Evolutionary conservation across 2,797 vertebrate species (phyloP).

Genomic region (Glyptemys insculpta): DNA sequence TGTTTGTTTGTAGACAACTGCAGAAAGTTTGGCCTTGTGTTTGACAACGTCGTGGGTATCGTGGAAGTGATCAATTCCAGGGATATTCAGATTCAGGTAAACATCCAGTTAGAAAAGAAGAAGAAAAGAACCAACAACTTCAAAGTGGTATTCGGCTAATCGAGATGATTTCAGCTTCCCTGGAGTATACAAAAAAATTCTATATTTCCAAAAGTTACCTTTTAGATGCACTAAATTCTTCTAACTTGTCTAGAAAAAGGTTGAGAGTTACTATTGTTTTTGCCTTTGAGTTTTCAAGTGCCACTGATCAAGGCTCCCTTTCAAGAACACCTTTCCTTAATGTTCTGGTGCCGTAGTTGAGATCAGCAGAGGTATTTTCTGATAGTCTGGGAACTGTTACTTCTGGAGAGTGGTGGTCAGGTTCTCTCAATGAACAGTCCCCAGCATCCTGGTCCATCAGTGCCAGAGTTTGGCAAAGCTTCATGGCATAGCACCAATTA

Average conservation of each 20-base stretch:
- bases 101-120: not conserved
- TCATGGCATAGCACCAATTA: too few species aligned
- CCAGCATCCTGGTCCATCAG: not conserved
- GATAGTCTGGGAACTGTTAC: not conserved
- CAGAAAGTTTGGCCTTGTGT: constrained; percentile 96
- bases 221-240: not conserved
- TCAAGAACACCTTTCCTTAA: not conserved
- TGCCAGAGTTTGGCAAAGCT: not conserved
- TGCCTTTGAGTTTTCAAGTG: not conserved
- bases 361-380: not conserved
- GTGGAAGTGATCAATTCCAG: constrained; percentile 98
- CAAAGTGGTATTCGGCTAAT: not conserved
- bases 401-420: constrained; percentile 5
- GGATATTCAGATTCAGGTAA: constrained; percentile 94
- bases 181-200: not conserved
- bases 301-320: not conserved
- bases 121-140: not conserved
- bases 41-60: constrained; percentile 96
- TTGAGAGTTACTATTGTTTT: not conserved
- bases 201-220: not conserved
- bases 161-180: not conserved
- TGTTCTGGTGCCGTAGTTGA: not conserved
- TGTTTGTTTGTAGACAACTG: constrained; percentile 89
- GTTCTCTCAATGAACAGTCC: not conserved
- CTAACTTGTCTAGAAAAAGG: constrained; percentile 1